Conservation (phyloP, 2,888 invertebrate species). For the Drosophila bunnanda region DNA sequence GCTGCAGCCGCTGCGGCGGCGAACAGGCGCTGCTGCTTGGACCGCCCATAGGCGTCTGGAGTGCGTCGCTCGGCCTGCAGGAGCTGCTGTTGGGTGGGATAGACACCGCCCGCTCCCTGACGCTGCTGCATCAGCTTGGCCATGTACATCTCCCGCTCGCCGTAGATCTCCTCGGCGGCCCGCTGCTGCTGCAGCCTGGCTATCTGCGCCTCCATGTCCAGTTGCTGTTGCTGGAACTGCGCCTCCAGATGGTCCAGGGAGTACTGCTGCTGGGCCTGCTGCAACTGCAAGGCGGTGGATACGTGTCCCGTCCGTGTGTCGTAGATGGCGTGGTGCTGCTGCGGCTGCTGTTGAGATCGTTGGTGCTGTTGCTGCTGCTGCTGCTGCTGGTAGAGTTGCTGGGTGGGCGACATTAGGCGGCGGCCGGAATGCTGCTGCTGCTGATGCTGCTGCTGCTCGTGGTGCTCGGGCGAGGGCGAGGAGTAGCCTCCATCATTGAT, state of each 20-base stretch:
- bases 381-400: conserved; percentile 78
- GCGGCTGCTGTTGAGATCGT: conserved; percentile 59
- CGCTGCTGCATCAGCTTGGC: conserved; percentile 83
- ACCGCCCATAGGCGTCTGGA: conserved; percentile 92
- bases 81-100: conserved; percentile 64
- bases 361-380: conserved; percentile 52
- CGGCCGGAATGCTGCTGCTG: conserved; percentile 72
- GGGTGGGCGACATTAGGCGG: conserved; percentile 82
- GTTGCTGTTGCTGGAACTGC: conserved; percentile 81
- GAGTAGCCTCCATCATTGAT: conserved; percentile 91
- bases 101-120: conserved; percentile 68
- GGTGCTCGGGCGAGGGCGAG: conserved; percentile 90
- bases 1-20: conserved; percentile 80
- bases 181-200: conserved; percentile 74
- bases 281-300: conserved; percentile 82
- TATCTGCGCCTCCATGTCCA: conserved; percentile 82
- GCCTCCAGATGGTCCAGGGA: conserved; percentile 78
- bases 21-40: conserved; percentile 85
- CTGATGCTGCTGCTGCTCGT: conserved; percentile 77
- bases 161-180: conserved; percentile 83
- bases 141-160: conserved; percentile 84
- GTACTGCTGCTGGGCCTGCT: conserved; percentile 79
- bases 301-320: conserved; percentile 85
- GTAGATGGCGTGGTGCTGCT: conserved; percentile 86
- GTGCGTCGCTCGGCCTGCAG: conserved; percentile 89